Conservation (phyloP, 2,113 vertebrate genomes). For the Otocyon megalotis region DNA sequence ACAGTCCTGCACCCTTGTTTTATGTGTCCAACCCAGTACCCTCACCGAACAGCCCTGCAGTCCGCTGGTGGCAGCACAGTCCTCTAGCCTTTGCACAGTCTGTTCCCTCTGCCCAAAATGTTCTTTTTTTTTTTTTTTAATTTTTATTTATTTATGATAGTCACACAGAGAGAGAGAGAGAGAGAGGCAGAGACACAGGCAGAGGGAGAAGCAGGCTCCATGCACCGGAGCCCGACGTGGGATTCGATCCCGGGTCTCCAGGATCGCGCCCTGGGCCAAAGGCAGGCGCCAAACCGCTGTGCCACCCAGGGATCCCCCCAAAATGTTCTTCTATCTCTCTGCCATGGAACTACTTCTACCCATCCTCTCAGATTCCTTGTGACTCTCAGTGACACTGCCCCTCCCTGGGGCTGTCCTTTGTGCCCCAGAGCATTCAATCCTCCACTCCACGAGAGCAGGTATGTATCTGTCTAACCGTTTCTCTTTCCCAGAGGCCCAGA, state of each 20-base stretch:
- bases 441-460: neutral
- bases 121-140: no score
- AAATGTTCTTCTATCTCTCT: neutral
- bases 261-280: no score
- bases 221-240: no score
- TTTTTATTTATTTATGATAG: no score
- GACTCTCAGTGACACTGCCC: neutral
- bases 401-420: neutral
- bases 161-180: no score
- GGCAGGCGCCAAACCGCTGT: no score
- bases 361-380: neutral
- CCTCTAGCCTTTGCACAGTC: neutral
- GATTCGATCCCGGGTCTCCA: no score
- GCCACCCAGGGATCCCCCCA: no score
- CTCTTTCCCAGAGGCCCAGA: neutral
- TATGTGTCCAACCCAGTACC: accelerated
- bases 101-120: neutral
- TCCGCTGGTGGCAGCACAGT: accelerated
- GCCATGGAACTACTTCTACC: neutral
- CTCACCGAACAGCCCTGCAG: neutral
- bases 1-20: neutral
- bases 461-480: accelerated
- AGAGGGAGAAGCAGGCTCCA: no score
- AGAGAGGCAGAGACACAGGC: no score
- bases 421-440: neutral